A percentile compares a stretch with the other conserved stretches of the same genome.
phyloP scores from a whole-genome alignment of 2,797 vertebrate species.

The Danio jaintianensis region DNA sequence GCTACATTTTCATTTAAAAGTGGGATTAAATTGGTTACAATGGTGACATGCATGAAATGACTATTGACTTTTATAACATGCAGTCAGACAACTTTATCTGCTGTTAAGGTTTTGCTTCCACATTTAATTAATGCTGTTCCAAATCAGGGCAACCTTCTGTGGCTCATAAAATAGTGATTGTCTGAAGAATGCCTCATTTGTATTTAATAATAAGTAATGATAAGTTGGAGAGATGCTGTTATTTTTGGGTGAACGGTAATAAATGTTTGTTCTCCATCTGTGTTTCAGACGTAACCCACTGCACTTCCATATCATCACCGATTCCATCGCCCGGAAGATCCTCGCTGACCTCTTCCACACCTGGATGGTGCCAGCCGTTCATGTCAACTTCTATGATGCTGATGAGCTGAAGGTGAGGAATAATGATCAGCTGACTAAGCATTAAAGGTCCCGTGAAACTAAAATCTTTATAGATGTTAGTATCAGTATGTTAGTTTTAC shows the following conservation, averaged over 20 bases:
- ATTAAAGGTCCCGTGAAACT: too few species aligned
- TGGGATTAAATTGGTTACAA: too few species aligned
- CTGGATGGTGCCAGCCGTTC: conserved; percentile 98
- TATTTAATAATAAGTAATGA: background rate
- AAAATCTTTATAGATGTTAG: too few species aligned
- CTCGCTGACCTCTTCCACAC: conserved; percentile 94
- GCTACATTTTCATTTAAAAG: too few species aligned
- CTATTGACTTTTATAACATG: background rate
- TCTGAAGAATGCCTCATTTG: background rate
- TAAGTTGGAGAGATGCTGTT: background rate
- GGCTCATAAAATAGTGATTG: background rate
- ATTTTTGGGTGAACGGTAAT: background rate
- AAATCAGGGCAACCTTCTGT: background rate
- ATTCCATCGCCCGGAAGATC: conserved; percentile 95
- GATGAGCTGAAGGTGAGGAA: conserved; percentile 98
- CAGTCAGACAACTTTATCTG: background rate
- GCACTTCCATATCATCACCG: conserved; percentile 97
- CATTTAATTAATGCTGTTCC: background rate
- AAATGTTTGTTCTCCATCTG: conserved; percentile 12
- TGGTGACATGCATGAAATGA: too few species aligned
- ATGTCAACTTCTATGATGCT: conserved; percentile 95
- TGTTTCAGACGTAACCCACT: conserved; percentile 91
- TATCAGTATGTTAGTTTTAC: too few species aligned
- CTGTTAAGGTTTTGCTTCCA: background rate
- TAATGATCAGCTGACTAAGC: too few species aligned